phyloP scores from a whole-genome alignment of 2,797 vertebrate species.

The Argentina silus region DNA sequence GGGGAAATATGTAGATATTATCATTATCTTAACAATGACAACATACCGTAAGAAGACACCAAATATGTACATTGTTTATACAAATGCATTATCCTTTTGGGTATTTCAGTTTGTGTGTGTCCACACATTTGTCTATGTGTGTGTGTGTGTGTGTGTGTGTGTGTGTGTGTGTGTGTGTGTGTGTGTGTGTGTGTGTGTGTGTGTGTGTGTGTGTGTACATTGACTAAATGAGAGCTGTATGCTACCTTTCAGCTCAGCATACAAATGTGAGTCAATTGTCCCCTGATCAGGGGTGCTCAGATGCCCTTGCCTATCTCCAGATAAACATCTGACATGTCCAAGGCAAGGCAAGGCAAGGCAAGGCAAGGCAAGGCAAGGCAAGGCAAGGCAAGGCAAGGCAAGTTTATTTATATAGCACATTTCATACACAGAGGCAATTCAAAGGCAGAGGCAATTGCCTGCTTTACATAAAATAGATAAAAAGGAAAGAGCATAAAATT shows the following conservation, averaged over 20 bases:
- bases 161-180: neutral
- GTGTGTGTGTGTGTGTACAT: neutral
- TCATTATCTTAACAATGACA: slow-evolving; percentile 52
- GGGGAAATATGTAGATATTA: slow-evolving; percentile 52
- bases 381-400: too few relatives aligned
- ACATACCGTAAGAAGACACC: slow-evolving; percentile 52
- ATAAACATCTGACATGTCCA: slow-evolving; percentile 67
- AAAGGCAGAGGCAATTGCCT: too few relatives aligned
- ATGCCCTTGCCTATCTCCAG: slow-evolving; percentile 60
- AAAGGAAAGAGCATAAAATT: too few relatives aligned
- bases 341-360: slow-evolving; percentile 53
- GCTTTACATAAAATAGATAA: too few relatives aligned
- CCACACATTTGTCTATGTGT: neutral
- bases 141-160: neutral
- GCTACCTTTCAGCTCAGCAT: slow-evolving; percentile 38
- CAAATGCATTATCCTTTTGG: too few relatives aligned
- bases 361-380: too few relatives aligned
- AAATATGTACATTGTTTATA: slow-evolving; percentile 19
- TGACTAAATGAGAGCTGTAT: slow-evolving; percentile 16
- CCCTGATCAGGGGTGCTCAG: slow-evolving; percentile 50
- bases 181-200: neutral
- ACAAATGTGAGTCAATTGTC: slow-evolving; percentile 39
- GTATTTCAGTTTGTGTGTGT: too few relatives aligned
- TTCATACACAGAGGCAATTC: too few relatives aligned
- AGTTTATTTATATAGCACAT: too few relatives aligned